phyloP scores from a whole-genome alignment of 2,113 vertebrate genomes.

The Nannospalax galili region DNA sequence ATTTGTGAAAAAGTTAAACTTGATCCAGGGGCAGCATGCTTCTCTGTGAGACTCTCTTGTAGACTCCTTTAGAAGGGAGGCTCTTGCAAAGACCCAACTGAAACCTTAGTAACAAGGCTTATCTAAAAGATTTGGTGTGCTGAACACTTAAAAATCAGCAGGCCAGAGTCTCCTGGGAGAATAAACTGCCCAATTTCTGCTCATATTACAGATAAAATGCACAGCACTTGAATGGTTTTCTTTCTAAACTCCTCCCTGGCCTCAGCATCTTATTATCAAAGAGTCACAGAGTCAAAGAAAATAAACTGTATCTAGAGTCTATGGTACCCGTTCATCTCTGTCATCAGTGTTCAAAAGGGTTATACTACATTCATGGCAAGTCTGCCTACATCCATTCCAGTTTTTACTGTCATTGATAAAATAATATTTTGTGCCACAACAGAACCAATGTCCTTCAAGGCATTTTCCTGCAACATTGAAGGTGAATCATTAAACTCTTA shows the following conservation, averaged over 20 bases:
- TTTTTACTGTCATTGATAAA: background rate
- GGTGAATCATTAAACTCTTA: background rate
- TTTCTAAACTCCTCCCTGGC: background rate
- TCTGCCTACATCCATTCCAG: background rate
- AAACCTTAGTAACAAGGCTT: background rate
- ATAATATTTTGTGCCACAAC: conserved; percentile 42
- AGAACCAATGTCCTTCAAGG: background rate
- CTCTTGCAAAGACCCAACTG: background rate
- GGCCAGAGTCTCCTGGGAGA: background rate
- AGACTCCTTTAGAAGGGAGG: background rate
- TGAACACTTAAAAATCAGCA: background rate
- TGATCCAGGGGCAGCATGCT: background rate
- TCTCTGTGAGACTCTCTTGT: background rate
- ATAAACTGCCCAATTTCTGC: background rate
- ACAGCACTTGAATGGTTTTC: background rate
- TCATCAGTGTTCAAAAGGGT: conserved; percentile 61
- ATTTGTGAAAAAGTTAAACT: background rate
- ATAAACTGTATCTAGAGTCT: background rate
- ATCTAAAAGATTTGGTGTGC: no score
- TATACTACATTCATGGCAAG: background rate
- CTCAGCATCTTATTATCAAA: background rate
- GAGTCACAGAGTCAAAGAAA: background rate
- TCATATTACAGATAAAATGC: background rate
- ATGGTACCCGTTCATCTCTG: conserved; percentile 6
- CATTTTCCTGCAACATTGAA: background rate